Conservation (phyloP, 2,113 vertebrate genomes). For the Callipepla californica region DNA sequence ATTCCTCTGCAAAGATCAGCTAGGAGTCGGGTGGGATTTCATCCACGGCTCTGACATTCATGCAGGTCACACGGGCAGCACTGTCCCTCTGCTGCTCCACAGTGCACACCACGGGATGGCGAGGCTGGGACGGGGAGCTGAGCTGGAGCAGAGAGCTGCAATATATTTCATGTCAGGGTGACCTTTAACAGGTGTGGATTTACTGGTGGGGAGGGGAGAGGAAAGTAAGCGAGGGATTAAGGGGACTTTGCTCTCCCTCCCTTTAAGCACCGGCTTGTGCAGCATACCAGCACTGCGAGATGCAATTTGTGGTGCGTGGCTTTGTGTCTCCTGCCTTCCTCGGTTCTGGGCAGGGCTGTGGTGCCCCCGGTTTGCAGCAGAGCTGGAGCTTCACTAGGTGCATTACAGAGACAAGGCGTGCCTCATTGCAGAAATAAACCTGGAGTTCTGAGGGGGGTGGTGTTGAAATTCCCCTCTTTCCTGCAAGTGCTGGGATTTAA, state of each 20-base stretch:
- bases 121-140: background rate
- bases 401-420: background rate
- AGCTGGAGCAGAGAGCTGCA: constrained; percentile 5
- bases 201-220: constrained; percentile 50
- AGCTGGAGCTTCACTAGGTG: background rate
- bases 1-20: constrained; percentile 50
- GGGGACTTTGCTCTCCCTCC: constrained; percentile 53
- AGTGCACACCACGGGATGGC: background rate
- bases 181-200: constrained; percentile 77
- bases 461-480: background rate
- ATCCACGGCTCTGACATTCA: constrained; percentile 23
- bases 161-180: constrained; percentile 70
- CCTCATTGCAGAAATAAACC: background rate
- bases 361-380: background rate
- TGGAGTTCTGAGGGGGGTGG: fast-evolving
- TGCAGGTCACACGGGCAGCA: background rate
- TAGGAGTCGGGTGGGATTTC: constrained; percentile 29
- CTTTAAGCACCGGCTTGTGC: constrained; percentile 68
- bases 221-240: constrained; percentile 64
- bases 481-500: background rate
- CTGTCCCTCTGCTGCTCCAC: background rate
- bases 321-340: background rate
- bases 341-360: background rate
- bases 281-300: constrained; percentile 33
- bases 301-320: constrained; percentile 2